phyloP scores from a whole-genome alignment of 2,113 vertebrate genomes.

The Pelusios castaneus region DNA sequence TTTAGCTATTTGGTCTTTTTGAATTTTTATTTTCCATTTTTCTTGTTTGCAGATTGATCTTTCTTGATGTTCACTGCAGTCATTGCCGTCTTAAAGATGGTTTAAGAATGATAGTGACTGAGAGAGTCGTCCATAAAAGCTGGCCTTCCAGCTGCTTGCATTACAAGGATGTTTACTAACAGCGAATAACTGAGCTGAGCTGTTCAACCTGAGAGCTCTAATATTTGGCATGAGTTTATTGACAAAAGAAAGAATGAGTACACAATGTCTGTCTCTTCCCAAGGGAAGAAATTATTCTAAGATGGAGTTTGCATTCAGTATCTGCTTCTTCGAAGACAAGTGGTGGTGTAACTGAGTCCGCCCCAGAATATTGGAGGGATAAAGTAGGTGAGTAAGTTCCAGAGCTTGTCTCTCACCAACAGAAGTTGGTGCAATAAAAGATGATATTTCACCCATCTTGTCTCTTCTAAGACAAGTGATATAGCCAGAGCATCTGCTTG shows the following conservation, averaged over 20 bases:
- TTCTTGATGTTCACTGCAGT: background rate
- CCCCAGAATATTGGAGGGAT: too few species aligned
- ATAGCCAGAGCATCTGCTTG: background rate
- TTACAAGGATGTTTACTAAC: background rate
- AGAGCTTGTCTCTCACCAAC: too few species aligned
- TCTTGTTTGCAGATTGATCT: background rate
- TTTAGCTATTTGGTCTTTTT: background rate
- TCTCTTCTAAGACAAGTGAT: too few species aligned
- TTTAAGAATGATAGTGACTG: background rate
- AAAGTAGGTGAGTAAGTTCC: too few species aligned
- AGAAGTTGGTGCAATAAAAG: too few species aligned
- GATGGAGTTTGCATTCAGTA: background rate
- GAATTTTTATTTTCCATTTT: background rate
- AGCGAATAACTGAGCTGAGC: background rate
- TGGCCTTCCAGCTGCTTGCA: background rate
- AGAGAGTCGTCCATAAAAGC: background rate
- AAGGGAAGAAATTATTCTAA: background rate
- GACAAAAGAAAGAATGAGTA: background rate
- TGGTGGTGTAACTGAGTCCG: too few species aligned
- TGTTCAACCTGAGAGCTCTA: background rate
- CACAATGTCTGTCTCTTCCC: background rate
- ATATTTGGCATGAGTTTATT: background rate
- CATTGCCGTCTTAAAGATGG: background rate
- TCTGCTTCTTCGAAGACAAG: background rate
- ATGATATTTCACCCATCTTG: too few species aligned